phyloP scores from a whole-genome alignment of 1,140 invertebrate genomes.

The Brachionus rubens region DNA sequence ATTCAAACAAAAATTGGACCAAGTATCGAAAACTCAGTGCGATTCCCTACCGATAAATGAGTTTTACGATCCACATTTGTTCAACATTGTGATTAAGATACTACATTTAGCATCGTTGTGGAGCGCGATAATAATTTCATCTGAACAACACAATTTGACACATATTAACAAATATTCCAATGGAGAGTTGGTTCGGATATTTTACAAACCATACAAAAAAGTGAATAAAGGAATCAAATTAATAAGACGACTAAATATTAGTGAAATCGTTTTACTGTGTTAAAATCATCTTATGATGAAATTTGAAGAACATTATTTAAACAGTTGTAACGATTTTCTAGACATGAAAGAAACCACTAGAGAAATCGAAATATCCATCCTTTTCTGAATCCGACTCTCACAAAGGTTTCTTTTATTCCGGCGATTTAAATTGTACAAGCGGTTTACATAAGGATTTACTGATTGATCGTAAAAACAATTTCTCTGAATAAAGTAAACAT shows the following conservation, averaged over 20 bases:
- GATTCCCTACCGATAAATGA: too few species aligned
- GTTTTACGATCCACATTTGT: too few species aligned
- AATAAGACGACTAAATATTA: neutral
- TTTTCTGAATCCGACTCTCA: too few species aligned
- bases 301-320: slow-evolving; percentile 4
- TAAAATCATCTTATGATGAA: slow-evolving; percentile 16
- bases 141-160: neutral
- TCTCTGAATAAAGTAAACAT: too few species aligned
- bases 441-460: too few species aligned
- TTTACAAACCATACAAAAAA: neutral
- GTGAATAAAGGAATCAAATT: slow-evolving; percentile 15
- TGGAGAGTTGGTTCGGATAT: slow-evolving; percentile 13
- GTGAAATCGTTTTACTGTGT: slow-evolving; percentile 1
- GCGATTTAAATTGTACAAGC: too few species aligned
- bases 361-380: neutral
- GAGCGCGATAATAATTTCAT: slow-evolving; percentile 4
- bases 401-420: too few species aligned
- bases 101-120: neutral
- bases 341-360: neutral
- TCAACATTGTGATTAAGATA: neutral
- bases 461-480: too few species aligned
- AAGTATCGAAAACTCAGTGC: too few species aligned
- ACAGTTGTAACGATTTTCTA: neutral
- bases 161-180: slow-evolving; percentile 13
- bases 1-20: too few species aligned